Base-by-base conservation (phyloP, 1,140 invertebrate species). In the Laupala kohalensis region DNA sequence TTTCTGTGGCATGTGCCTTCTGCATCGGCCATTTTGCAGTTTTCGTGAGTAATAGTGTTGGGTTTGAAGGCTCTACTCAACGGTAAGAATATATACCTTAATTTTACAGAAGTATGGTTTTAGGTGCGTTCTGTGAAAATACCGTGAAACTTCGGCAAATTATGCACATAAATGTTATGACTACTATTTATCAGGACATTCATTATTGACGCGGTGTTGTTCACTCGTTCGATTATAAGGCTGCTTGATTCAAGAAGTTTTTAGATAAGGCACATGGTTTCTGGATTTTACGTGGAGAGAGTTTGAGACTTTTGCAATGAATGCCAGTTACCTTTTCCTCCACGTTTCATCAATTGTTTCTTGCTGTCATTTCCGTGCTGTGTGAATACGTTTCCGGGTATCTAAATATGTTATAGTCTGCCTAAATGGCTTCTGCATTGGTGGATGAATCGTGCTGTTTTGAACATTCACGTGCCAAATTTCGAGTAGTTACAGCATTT, bases 1-100 rank as follows among this genome's bases (percentile, higher is more conserved):
- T 83, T 83, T 81, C 81, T 81, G 81, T 86, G 84, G 86, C 85
- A 87, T 87, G 70, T 71, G 70, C 70, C 84, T 84, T 84, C 82
- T 81, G 81, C 81, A 83, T 85, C 85, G 84, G 85, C 86, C 86
- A 87, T 87, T 87, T 87, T 86, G 85, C 85, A 78, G 85, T 85
- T 86, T 83, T 82, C 80, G 83, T 82, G 84, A 84, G 85, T 83
- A 84, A 83, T 85, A 83, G 84, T 84, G 81, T 86, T 83, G 81
- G 84, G 82, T 85, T 84, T 78, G 79, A 80, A 80, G 77, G 80
- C 77, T 80, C 78, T 77, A 80, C 73, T 76, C 76, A 79, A 75
- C 77, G 80, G 80, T 81, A 81, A 82, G 80, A 73, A 74, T 76
- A 71, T 66, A 6, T 70, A 70, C 9, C 25, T 70, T 70, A 62